Base-by-base conservation (phyloP, 2,113 vertebrate species). In the Arothron firmamentum region DNA sequence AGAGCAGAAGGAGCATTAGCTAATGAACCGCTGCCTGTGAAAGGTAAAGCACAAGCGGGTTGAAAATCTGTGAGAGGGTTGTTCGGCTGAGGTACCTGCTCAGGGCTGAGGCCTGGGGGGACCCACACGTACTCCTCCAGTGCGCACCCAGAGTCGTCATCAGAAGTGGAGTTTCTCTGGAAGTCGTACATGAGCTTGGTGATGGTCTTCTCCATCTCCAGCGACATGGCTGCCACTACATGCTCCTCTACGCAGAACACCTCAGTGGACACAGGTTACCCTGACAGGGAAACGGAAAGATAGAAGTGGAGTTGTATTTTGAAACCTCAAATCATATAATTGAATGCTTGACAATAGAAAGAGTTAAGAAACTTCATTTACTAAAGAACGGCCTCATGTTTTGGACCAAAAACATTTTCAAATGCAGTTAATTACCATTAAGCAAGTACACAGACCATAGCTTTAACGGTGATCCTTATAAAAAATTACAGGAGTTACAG, bases 201-300 rank as follows among this genome's bases (percentile, higher is more conserved):
- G 89, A 98, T 95, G 0, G 94, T 96, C 90, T 98, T 98, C 90
- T 99, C 97, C 97, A 99, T 98, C 90, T 98, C 97, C 90, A 98
- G 89, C 70, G 95, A 94, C 97, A 98, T 97, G 85, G 91, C 94
- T 52, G 92, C 94, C 82, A 93, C 93, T 65, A 94, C 93, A 93
- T 98, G 94, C 89, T 97, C 93, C 89, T 92, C 91, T 78, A 50
- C 71, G 70, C 78, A 84, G 41, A 85, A 90, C 88, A 89, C 90
- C 93, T 90, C 92, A 93, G 84, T 92, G 92, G 75, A 92, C 64
- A 93, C 71, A 93, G 87, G 93, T 93, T 81, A 92, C 92, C 91
- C 94, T 97, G 90, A 18, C 31, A 65, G 65, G 19, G n/a, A 78
- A 65, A 50, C 13, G 56, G 45, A 64, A 31, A n/a, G 49, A 43